phyloP scores from a whole-genome alignment of 2,113 vertebrate species.

The Lepidothrix coronata region DNA sequence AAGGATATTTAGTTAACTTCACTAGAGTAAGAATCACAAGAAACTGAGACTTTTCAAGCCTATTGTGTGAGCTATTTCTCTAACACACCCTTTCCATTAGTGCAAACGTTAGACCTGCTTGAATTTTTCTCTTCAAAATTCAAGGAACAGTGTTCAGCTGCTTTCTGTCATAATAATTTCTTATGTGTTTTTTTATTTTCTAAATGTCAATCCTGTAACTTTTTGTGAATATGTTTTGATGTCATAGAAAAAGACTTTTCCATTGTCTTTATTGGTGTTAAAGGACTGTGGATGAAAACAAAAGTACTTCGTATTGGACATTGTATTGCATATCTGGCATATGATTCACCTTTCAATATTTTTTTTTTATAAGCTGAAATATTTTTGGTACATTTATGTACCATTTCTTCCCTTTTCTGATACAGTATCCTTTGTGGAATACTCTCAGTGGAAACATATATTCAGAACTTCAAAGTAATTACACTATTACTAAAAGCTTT shows the following conservation, averaged over 20 bases:
- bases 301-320: background rate
- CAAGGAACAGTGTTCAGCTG: background rate
- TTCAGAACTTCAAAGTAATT: slow-evolving; percentile 76
- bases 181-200: background rate
- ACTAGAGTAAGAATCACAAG: background rate
- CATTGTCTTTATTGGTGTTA: background rate
- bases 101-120: background rate
- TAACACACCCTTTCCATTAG: background rate
- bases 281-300: background rate
- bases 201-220: background rate
- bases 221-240: background rate
- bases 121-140: background rate
- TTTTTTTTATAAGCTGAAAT: slow-evolving; percentile 23
- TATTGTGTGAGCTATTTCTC: background rate
- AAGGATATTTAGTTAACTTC: background rate
- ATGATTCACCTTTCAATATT: slow-evolving; percentile 34
- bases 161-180: background rate
- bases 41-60: background rate
- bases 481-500: slow-evolving; percentile 80
- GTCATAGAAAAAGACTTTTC: background rate
- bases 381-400: slow-evolving; percentile 1
- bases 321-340: background rate
- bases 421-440: slow-evolving; percentile 62
- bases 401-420: slow-evolving; percentile 49
- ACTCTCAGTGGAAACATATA: slow-evolving; percentile 72